These are phyloP conservation scores for Byasa hedistus DNA, from an alignment of 2,888 invertebrate genomes.

Conservation along the genomic window DNA sequence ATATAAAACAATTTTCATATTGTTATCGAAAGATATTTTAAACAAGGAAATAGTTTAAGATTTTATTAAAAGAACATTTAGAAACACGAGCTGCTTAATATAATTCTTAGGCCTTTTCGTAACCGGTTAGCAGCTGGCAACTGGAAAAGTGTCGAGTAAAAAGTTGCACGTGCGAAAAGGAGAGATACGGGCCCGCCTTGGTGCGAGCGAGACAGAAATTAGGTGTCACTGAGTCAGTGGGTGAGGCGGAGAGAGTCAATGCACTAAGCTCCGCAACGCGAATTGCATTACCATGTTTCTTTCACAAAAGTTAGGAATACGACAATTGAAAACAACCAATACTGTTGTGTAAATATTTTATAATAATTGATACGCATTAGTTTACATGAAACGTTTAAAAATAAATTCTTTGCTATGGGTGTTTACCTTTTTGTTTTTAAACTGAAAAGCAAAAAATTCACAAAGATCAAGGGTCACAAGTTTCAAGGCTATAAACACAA, in stretches of 20 bases:
- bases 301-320: neutral
- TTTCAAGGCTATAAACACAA: no score
- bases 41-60: conserved; percentile 6
- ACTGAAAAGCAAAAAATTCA: no score
- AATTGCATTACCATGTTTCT: conserved; percentile 22
- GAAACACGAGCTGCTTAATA: conserved; percentile 30
- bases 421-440: no score
- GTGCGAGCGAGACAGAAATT: conserved; percentile 49
- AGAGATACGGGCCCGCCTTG: conserved; percentile 35
- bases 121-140: conserved; percentile 60
- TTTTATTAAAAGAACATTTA: conserved; percentile 4
- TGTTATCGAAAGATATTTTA: no score
- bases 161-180: conserved; percentile 49
- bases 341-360: no score
- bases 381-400: no score
- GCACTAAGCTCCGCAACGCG: conserved; percentile 42
- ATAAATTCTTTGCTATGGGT: no score
- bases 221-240: conserved; percentile 63
- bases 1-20: no score
- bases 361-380: no score
- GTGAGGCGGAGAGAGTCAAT: conserved; percentile 62
- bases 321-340: no score
- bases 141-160: conserved; percentile 64
- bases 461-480: no score
- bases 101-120: conserved; percentile 45